Evolutionary conservation across 2,888 invertebrate genomes (phyloP).

Genomic region (Ichneumoninae sp.): DNA sequence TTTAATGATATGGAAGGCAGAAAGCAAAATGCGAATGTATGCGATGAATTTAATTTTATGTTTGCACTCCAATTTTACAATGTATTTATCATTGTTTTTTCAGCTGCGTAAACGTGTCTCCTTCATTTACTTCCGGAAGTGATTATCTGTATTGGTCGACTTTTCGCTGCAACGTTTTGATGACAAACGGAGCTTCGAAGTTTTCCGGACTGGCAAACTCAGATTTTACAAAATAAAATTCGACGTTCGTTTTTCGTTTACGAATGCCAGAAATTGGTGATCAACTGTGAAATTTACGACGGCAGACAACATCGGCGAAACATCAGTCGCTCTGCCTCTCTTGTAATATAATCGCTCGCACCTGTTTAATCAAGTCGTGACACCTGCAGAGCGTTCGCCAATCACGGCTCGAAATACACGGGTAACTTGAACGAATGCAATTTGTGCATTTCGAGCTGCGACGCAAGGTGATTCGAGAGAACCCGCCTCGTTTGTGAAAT

Average conservation of each 20-base stretch:
- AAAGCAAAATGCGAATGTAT: too few relatives aligned
- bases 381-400: constrained; percentile 35
- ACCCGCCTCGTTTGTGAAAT: not conserved
- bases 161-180: too few relatives aligned
- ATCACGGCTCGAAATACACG: constrained; percentile 30
- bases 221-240: not conserved
- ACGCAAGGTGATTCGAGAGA: constrained; percentile 9
- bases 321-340: not conserved
- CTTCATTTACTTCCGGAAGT: too few relatives aligned
- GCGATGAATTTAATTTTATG: too few relatives aligned
- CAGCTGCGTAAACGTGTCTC: too few relatives aligned
- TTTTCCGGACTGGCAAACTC: not conserved
- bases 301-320: not conserved
- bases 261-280: not conserved
- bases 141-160: not conserved
- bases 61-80: too few relatives aligned
- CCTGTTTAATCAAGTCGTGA: constrained; percentile 41
- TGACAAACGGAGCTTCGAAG: not conserved
- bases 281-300: not conserved
- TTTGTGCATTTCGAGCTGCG: constrained; percentile 1
- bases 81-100: too few relatives aligned
- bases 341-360: constrained; percentile 25
- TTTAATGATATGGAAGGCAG: too few relatives aligned
- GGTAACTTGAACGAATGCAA: constrained; percentile 4
- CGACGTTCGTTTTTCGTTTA: not conserved